Evolutionary conservation across 1,140 invertebrate species (phyloP).

Genomic region (Trinorchestia longiramus): DNA sequence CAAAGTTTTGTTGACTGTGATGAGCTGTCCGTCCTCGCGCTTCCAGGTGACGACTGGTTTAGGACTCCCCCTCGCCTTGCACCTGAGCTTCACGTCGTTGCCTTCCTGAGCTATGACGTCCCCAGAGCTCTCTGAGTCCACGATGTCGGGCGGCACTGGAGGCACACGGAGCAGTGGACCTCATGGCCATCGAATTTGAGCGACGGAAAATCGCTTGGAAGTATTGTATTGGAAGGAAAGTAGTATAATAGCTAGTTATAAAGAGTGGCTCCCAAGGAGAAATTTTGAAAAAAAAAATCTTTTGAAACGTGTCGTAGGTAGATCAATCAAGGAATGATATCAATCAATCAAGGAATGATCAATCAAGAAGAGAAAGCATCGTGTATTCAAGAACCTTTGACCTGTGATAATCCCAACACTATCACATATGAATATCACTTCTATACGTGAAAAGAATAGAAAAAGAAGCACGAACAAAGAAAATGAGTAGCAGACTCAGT

Average conservation of each 20-base stretch:
- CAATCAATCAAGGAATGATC: no score
- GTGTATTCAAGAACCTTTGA: no score
- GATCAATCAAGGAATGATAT: no score
- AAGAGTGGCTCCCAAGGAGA: neutral
- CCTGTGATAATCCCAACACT: no score
- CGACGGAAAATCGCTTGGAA: neutral
- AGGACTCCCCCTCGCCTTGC: conserved; percentile 72
- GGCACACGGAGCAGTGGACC: neutral
- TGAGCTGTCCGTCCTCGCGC: conserved; percentile 69
- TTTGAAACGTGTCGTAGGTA: no score
- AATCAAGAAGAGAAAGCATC: no score
- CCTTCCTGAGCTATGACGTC: conserved; percentile 68
- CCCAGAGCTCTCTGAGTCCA: conserved; percentile 66
- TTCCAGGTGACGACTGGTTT: conserved; percentile 72
- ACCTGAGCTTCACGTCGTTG: conserved; percentile 68
- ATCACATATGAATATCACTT: no score
- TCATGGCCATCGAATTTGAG: neutral
- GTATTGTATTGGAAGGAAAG: neutral
- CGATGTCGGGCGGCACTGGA: conserved; percentile 70
- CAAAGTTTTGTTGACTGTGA: conserved; percentile 71
- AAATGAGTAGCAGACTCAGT: no score
- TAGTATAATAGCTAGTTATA: neutral
- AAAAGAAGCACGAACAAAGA: no score
- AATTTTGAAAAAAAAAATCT: no score
- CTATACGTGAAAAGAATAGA: no score